These are phyloP conservation scores for Nestor notabilis DNA, from an alignment of 2,113 vertebrate species.

Conservation along the genomic window DNA sequence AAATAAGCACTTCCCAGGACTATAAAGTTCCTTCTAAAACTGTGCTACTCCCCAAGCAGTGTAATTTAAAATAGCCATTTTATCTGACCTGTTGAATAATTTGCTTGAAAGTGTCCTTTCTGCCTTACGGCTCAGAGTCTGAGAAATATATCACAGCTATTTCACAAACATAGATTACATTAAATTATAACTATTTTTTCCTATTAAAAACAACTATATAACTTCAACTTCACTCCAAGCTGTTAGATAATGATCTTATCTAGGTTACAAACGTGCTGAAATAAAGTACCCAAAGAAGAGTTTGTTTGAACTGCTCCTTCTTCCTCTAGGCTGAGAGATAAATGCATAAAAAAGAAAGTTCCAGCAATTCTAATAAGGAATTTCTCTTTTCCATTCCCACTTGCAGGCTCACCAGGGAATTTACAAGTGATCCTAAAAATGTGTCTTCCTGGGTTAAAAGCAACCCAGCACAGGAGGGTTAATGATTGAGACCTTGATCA, in stretches of 20 bases:
- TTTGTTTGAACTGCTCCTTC: slow-evolving; percentile 49
- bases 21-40: background rate
- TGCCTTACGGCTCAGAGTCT: background rate
- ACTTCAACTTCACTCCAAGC: slow-evolving; percentile 35
- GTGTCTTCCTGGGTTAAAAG: slow-evolving; percentile 15
- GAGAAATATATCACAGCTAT: slow-evolving; percentile 21
- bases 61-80: slow-evolving; percentile 31
- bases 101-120: slow-evolving; percentile 6
- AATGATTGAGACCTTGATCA: slow-evolving; percentile 3
- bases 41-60: background rate
- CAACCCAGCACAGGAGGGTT: background rate
- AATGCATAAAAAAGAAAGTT: slow-evolving; percentile 26
- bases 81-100: slow-evolving; percentile 47
- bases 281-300: slow-evolving; percentile 47
- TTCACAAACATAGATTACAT: slow-evolving; percentile 49
- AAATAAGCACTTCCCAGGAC: background rate
- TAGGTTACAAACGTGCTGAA: slow-evolving; percentile 5
- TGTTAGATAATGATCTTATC: slow-evolving; percentile 62
- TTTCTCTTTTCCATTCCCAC: slow-evolving; percentile 8
- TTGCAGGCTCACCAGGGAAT: slow-evolving; percentile 22
- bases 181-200: slow-evolving; percentile 52
- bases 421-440: slow-evolving; percentile 1
- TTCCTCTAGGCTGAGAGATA: slow-evolving; percentile 54
- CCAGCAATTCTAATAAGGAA: slow-evolving; percentile 3
- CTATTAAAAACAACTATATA: slow-evolving; percentile 28